phyloP scores from a whole-genome alignment of 2,888 invertebrate species.

The Drosophila pegasa region DNA sequence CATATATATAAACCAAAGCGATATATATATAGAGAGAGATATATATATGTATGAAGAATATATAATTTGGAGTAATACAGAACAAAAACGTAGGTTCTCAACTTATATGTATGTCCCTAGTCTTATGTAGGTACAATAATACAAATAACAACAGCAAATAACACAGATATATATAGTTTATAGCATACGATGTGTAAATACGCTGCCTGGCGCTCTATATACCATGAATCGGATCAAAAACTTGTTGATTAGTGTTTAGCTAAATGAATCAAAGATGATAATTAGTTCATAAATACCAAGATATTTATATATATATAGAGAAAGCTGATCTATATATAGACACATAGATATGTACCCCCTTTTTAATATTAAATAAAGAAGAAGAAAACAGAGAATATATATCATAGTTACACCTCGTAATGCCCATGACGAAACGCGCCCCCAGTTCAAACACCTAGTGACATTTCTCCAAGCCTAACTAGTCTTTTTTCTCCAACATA shows the following conservation, averaged over 20 bases:
- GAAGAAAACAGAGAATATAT: not conserved
- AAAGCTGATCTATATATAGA: not conserved
- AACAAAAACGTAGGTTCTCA: constrained; percentile 69
- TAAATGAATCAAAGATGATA: constrained; percentile 40
- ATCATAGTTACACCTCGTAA: not conserved
- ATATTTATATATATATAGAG: not conserved
- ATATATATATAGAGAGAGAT: constrained; percentile 1
- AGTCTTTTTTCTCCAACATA: not conserved
- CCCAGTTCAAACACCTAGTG: constrained; percentile 34
- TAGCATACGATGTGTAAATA: constrained; percentile 44
- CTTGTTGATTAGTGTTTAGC: constrained; percentile 67
- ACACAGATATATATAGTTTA: constrained; percentile 19
- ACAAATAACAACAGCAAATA: constrained; percentile 16
- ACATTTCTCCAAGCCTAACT: constrained; percentile 7
- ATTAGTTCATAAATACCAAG: not conserved
- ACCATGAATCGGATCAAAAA: constrained; percentile 37
- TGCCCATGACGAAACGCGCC: constrained; percentile 3
- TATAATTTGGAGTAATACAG: constrained; percentile 36
- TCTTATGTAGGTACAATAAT: constrained; percentile 68
- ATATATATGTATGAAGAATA: constrained; percentile 1
- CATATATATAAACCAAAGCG: not conserved
- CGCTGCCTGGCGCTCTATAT: constrained; percentile 24
- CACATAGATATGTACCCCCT: not conserved
- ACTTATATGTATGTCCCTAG: constrained; percentile 59
- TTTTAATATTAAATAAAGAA: not conserved